Evolutionary conservation across 1,140 invertebrate species (phyloP).

Genomic region (Elymnias hypermnestra): DNA sequence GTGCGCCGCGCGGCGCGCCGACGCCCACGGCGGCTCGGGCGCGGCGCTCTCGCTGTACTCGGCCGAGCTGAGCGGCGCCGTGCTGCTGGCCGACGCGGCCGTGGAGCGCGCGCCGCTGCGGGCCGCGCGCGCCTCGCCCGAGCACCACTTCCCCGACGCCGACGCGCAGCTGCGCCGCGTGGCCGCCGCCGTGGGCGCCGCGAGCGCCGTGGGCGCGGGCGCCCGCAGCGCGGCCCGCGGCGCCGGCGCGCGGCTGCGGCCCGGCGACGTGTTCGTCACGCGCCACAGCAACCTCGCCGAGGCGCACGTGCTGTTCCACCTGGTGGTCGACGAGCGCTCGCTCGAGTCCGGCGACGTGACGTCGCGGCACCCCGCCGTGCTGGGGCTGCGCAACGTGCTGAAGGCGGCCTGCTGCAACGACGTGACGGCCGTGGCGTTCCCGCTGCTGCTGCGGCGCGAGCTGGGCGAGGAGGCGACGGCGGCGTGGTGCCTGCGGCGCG

Average conservation of each 20-base stretch:
- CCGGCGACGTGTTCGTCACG: conserved; percentile 96
- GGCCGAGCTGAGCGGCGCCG: not conserved
- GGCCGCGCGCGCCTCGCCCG: conserved; percentile 82
- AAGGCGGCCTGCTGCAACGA: conserved; percentile 96
- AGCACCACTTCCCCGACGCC: conserved; percentile 93
- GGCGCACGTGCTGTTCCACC: conserved; percentile 96
- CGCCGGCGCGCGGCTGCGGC: conserved; percentile 74
- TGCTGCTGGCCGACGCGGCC: conserved; percentile 31
- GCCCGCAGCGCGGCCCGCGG: not conserved
- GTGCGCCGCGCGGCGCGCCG: conserved; percentile 80
- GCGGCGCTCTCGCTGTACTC: conserved; percentile 22
- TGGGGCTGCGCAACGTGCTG: conserved; percentile 95
- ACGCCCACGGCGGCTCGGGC: conserved; percentile 77
- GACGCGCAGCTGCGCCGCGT: conserved; percentile 91
- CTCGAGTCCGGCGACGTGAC: conserved; percentile 89
- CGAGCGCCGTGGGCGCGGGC: too few relatives aligned
- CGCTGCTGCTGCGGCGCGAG: conserved; percentile 93
- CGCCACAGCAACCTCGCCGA: conserved; percentile 96
- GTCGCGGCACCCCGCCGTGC: conserved; percentile 95
- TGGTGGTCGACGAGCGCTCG: conserved; percentile 88
- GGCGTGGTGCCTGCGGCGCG: conserved; percentile 95
- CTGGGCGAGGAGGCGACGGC: conserved; percentile 99
- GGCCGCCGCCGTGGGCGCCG: conserved; percentile 77
- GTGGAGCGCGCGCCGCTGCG: conserved; percentile 45
- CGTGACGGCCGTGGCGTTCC: conserved; percentile 94